Conservation (phyloP, 2,113 vertebrate species). For the Cyprinus carpio region DNA sequence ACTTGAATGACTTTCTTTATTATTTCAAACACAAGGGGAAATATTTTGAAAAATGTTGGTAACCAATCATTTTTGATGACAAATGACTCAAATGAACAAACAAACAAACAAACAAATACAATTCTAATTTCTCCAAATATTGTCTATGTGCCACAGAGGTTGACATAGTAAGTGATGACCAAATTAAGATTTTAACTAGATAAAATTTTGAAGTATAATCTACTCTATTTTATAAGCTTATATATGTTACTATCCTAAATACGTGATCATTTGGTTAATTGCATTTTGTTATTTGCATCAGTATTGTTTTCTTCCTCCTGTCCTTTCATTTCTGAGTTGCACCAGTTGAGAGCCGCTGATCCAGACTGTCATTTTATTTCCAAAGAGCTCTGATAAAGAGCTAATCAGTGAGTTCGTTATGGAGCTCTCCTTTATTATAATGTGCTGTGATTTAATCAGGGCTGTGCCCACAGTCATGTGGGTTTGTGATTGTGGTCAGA, state of each 20-base stretch:
- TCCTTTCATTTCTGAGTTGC: neutral
- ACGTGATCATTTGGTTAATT: neutral
- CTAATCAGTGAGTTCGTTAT: neutral
- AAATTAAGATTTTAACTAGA: neutral
- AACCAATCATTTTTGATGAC: neutral
- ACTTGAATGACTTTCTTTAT: no score
- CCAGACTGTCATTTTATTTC: neutral
- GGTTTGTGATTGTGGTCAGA: neutral
- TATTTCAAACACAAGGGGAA: neutral
- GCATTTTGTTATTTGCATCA: neutral
- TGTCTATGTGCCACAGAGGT: neutral
- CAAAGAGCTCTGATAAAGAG: neutral
- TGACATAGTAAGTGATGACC: neutral
- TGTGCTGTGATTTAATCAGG: slow-evolving; percentile 1
- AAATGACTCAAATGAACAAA: neutral
- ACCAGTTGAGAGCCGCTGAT: neutral
- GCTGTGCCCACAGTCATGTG: neutral
- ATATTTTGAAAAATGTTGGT: neutral
- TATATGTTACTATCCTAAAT: neutral
- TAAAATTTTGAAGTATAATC: no score
- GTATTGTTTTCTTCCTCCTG: neutral
- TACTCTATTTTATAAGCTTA: neutral
- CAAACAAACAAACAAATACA: neutral
- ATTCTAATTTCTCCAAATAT: neutral
- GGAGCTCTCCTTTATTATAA: neutral